These are phyloP conservation scores for Zaprionus taronus DNA, from an alignment of 1,140 invertebrate species.

Conservation along the genomic window DNA sequence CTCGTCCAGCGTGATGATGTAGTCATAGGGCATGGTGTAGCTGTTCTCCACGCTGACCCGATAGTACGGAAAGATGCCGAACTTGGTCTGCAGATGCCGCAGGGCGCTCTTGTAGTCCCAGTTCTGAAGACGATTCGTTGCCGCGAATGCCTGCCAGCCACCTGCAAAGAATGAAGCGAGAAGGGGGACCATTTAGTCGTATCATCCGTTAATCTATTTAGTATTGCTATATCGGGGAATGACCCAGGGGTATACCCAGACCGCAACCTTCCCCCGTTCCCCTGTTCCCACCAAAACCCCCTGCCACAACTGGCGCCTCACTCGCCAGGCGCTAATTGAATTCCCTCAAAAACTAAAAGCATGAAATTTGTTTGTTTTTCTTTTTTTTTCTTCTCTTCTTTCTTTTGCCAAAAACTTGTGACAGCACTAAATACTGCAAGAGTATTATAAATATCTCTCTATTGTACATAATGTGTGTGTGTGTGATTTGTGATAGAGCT, in stretches of 20 bases:
- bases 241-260: slow-evolving; percentile 32
- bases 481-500: slow-evolving; percentile 1
- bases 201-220: slow-evolving; percentile 22
- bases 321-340: slow-evolving; percentile 57
- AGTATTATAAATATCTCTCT: slow-evolving; percentile 8
- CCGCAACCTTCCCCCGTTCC: not conserved
- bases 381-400: not conserved
- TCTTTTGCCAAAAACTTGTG: slow-evolving; percentile 36
- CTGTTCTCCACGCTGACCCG: slow-evolving; percentile 77
- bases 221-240: slow-evolving; percentile 28
- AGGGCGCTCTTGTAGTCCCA: slow-evolving; percentile 74
- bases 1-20: slow-evolving; percentile 79
- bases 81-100: slow-evolving; percentile 69
- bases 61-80: slow-evolving; percentile 81
- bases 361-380: slow-evolving; percentile 26
- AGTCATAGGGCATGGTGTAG: slow-evolving; percentile 76
- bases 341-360: slow-evolving; percentile 42
- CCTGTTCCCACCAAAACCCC: not conserved
- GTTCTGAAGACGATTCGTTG: slow-evolving; percentile 61
- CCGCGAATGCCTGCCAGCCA: slow-evolving; percentile 76
- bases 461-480: slow-evolving; percentile 14
- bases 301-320: not conserved
- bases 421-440: slow-evolving; percentile 14
- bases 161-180: slow-evolving; percentile 45
- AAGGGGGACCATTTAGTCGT: slow-evolving; percentile 3